Base-by-base conservation (phyloP, 2,888 invertebrate species). In the Megamerina dolium region DNA sequence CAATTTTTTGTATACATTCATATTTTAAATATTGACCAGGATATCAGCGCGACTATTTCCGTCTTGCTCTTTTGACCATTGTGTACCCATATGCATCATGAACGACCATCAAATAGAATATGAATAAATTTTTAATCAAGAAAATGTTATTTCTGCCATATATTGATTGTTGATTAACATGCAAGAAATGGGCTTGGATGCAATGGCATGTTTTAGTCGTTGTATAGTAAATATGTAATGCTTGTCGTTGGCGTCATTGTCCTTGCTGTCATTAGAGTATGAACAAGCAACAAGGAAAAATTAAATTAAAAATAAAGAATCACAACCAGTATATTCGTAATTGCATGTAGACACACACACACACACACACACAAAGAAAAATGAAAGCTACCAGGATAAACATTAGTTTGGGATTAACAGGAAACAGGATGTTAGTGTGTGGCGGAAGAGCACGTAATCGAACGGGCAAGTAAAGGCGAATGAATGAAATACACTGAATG, bases 111-210 rank as follows among this genome's bases (percentile, higher is more conserved):
- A 17, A 5, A 27, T n/a, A 27, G 32, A 18, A 13, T 16, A 16
- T 17, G 43, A 37, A 49, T 46, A 41, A 38, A 48, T 51, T 49
- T 51, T 49, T 51, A 51, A 51, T 51, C 51, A 51, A 49, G 45
- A 42, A 49, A 47, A 49, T 51, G 47, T 42, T 43, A 41, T 37
- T 26, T 41, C 37, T 41, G n/a, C n/a, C n/a, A n/a, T n/a, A n/a
- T 48, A 51, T 51, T 49, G 51, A 51, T 51, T 49, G 47, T 36
- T 45, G 43, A 51, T 49, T 43, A 43, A 51, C 51, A 51, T 51
- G 51, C 51, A 42, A 51, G 44, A 51, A 47, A 34, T 46, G 44
- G 50, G 50, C 30, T 46, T 41, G 50, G 41, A 23, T 19, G 18
- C 26, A 23, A 8, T 23, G 23, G n/a, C n/a, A n/a, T n/a, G n/a